Evolutionary conservation across 1,140 invertebrate species (phyloP), one percentile per base, ranked within the genome.

Genomic region (Brachionus rotundiformis): DNA sequence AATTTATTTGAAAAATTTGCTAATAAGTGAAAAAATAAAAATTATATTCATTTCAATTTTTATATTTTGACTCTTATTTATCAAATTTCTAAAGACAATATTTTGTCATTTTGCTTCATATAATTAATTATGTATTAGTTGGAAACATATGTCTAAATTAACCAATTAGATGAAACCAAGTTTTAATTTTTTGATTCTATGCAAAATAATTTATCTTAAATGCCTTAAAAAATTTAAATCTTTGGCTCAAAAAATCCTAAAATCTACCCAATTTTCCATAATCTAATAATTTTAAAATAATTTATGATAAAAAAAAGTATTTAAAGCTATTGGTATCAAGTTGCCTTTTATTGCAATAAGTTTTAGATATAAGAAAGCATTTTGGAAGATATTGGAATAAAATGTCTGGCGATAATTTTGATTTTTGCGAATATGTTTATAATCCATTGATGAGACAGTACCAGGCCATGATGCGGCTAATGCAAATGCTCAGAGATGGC

Each of bases 391-490:
- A 54, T 54, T 19, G 19, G 47, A 54, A 39, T 39, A 76, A 76
- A 27, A 79, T 79, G 76, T 79, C 76, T n/a, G 76, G 25, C 19
- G 76, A 79, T 0, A 44, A 73, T 44, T 73, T 44, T 73, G 68
- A 73, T 73, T 79, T 79, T 63, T 79, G 76, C 19, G 76, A 79
- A 41, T 79, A 59, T 79, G 76, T 79, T 16, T 79, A 79, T 25
- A 79, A 79, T 59, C 76, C 76, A 59, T 41, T 79, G 29, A 79
- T 79, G 76, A 79, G 76, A 39, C 76, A 79, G 11, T 79, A 79
- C 29, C 76, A 79, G 54, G 47, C 76, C 8, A 79, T 79, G 76
- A 59, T 79, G 23, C 44, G 76, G 2, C 16, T 79, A 23, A 54
- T 79, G 47, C 76, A 79, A 63, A 79, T 63, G 47, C 29, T 79